Percentiles rank a stretch among this genome's conserved stretches.
Conservation (phyloP, 1,140 invertebrate genomes). For the Sarcophaga peregrina region DNA sequence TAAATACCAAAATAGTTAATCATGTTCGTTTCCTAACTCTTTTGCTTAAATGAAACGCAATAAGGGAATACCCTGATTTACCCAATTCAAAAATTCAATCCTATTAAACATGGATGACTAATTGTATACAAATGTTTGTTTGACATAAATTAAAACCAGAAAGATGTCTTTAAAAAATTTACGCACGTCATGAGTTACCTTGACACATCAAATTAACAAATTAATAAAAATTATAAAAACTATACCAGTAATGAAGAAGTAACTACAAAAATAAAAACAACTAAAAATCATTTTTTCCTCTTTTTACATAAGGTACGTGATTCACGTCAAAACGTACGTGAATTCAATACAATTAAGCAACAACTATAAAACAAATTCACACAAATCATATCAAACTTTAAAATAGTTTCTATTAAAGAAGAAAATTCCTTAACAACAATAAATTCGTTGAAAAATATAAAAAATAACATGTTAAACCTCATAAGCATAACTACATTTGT, state of each 20-base stretch:
- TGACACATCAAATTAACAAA: conserved; percentile 43
- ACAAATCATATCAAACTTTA: neutral
- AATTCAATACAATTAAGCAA: neutral
- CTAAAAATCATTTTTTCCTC: neutral
- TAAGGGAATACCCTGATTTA: neutral
- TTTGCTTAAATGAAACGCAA: neutral
- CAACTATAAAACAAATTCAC: neutral
- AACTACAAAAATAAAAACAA: neutral
- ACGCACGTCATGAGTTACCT: conserved; percentile 47
- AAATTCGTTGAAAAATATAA: neutral
- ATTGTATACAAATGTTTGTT: conserved; percentile 11
- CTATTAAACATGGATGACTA: conserved; percentile 20
- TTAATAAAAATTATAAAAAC: neutral
- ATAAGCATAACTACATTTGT: neutral
- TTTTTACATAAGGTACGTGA: neutral
- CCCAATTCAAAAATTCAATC: neutral
- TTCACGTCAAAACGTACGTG: neutral
- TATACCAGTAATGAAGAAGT: neutral
- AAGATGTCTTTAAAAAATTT: neutral
- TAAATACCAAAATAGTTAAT: neutral
- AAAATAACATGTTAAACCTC: conserved; percentile 10
- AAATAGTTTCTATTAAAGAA: neutral
- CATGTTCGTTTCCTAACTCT: conserved; percentile 24
- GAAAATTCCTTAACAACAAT: conserved; percentile 27
- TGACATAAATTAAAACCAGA: conserved; percentile 8